Percentiles rank a stretch among this genome's conserved stretches.
These are phyloP conservation scores for Sternarchorhynchus goeldii DNA, from an alignment of 2,797 vertebrate species.

Conservation along the genomic window DNA sequence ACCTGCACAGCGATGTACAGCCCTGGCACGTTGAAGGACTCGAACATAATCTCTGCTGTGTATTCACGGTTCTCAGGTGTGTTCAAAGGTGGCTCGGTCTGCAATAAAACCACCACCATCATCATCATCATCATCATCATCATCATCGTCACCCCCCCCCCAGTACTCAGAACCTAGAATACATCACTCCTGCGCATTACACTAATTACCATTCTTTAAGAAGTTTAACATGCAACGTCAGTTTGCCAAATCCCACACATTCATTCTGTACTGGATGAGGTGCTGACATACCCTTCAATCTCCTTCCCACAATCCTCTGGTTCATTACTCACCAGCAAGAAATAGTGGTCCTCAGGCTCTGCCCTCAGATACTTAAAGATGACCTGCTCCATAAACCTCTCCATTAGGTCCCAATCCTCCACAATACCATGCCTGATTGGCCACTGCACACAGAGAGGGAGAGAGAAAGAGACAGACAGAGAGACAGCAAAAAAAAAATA, in stretches of 20 bases:
- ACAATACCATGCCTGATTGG: constrained; percentile 91
- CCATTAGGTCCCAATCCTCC: constrained; percentile 92
- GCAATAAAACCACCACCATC: constrained; percentile 25
- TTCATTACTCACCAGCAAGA: constrained; percentile 81
- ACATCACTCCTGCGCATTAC: background rate
- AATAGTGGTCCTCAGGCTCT: constrained; percentile 92
- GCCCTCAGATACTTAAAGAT: constrained; percentile 92
- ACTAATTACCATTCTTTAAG: background rate
- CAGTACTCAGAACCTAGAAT: no score
- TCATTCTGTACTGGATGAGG: background rate
- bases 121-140: background rate
- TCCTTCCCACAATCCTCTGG: background rate
- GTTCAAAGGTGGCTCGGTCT: constrained; percentile 91
- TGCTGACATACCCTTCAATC: no score
- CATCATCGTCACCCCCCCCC: background rate
- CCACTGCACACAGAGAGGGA: constrained; percentile 72
- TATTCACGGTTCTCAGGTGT: constrained; percentile 92
- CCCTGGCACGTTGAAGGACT: constrained; percentile 90
- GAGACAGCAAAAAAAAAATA: no score
- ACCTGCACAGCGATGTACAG: constrained; percentile 93
- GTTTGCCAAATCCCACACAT: no score
- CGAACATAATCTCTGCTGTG: constrained; percentile 93
- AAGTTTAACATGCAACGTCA: no score
- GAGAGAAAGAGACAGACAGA: background rate
- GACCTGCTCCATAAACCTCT: constrained; percentile 91